Evolutionary conservation across 1,140 invertebrate genomes (phyloP).

Genomic region (Rhyzopertha dominica): DNA sequence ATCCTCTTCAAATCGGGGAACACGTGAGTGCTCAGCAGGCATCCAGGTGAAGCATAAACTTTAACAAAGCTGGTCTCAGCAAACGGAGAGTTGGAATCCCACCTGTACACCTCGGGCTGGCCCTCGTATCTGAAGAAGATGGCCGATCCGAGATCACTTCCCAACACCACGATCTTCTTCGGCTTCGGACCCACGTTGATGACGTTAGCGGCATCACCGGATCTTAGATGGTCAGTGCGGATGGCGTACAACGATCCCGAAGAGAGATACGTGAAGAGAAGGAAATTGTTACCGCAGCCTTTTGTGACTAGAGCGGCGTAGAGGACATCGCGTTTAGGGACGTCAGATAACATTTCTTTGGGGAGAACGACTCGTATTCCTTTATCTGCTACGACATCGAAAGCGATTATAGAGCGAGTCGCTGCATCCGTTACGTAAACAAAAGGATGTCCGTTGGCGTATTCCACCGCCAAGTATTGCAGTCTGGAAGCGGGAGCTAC

Average conservation of each 20-base stretch:
- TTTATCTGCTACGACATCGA: slow-evolving; percentile 52
- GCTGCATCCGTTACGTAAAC: slow-evolving; percentile 61
- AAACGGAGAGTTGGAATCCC: slow-evolving; percentile 44
- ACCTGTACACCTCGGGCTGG: slow-evolving; percentile 47
- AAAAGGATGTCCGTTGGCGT: slow-evolving; percentile 50
- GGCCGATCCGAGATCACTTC: slow-evolving; percentile 56
- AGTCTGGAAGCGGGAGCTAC: slow-evolving; percentile 49
- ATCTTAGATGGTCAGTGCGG: slow-evolving; percentile 51
- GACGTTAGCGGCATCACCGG: slow-evolving; percentile 48
- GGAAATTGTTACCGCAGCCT: slow-evolving; percentile 48
- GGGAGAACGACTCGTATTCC: slow-evolving; percentile 58
- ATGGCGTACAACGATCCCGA: slow-evolving; percentile 52
- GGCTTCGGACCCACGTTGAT: slow-evolving; percentile 55
- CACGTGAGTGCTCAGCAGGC: slow-evolving; percentile 53
- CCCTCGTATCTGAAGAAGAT: slow-evolving; percentile 55
- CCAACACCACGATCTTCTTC: slow-evolving; percentile 52
- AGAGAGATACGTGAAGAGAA: slow-evolving; percentile 57
- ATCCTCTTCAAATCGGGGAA: slow-evolving; percentile 51
- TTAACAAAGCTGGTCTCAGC: slow-evolving; percentile 45
- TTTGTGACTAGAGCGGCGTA: slow-evolving; percentile 52
- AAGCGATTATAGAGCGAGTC: slow-evolving; percentile 57
- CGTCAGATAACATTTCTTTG: slow-evolving; percentile 46
- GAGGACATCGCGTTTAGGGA: slow-evolving; percentile 51
- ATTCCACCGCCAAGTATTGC: slow-evolving; percentile 58
- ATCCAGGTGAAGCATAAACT: slow-evolving; percentile 51